These are phyloP conservation scores for Dallia pectoralis DNA, from an alignment of 2,797 vertebrate species.

Conservation along the genomic window DNA sequence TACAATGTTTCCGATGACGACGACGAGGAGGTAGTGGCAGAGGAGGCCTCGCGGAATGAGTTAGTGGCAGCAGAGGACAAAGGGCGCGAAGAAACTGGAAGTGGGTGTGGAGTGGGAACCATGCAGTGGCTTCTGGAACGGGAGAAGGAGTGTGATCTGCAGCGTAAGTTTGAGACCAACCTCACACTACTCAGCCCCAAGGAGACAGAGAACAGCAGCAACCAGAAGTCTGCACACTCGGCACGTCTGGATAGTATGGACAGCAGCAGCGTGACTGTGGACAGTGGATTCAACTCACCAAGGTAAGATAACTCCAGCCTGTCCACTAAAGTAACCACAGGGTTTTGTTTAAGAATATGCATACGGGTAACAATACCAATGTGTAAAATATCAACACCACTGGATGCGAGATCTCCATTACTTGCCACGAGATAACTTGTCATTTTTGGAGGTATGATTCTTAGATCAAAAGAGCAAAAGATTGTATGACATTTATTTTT, in stretches of 20 bases:
- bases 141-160: slow-evolving; percentile 94
- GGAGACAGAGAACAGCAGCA: slow-evolving; percentile 92
- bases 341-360: neutral
- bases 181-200: slow-evolving; percentile 96
- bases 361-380: neutral
- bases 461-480: neutral
- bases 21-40: slow-evolving; percentile 86
- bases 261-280: slow-evolving; percentile 99
- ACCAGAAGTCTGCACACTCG: slow-evolving; percentile 95
- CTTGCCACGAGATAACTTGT: no score
- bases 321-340: neutral
- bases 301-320: slow-evolving; percentile 77
- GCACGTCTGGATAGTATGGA: slow-evolving; percentile 99
- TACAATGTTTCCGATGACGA: slow-evolving; percentile 99
- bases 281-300: slow-evolving; percentile 99
- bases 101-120: slow-evolving; percentile 78
- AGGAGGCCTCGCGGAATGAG: slow-evolving; percentile 88
- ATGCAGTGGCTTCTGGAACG: slow-evolving; percentile 98
- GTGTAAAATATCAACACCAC: neutral
- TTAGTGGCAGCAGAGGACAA: slow-evolving; percentile 80
- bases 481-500: no score
- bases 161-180: slow-evolving; percentile 97
- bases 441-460: neutral
- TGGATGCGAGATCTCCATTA: no score
- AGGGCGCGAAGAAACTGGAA: slow-evolving; percentile 70